These are phyloP conservation scores for Cantharis flavilabris DNA, from an alignment of 2,888 invertebrate species.

Conservation along the genomic window DNA sequence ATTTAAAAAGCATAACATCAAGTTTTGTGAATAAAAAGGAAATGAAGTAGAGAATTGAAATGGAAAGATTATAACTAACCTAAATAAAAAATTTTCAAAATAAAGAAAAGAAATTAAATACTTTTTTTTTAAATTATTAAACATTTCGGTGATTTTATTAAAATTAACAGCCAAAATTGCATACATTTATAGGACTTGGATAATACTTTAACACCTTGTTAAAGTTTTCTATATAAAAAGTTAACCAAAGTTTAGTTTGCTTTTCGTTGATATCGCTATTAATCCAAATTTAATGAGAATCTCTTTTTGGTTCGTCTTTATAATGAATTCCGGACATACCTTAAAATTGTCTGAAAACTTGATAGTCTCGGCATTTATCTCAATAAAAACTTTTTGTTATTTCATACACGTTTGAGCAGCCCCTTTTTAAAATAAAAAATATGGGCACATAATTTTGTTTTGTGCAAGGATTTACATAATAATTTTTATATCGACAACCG, in stretches of 20 bases:
- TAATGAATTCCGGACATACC: conserved; percentile 18
- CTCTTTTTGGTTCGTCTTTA: conserved; percentile 18
- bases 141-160: no score
- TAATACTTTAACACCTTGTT: neutral
- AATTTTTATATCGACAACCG: neutral
- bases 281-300: conserved; percentile 8
- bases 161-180: neutral
- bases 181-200: neutral
- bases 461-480: neutral
- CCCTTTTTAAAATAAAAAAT: conserved; percentile 13
- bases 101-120: no score
- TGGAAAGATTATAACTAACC: no score
- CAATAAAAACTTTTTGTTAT: conserved; percentile 35
- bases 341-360: conserved; percentile 32
- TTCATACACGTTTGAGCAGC: conserved; percentile 34
- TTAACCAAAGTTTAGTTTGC: neutral
- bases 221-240: neutral
- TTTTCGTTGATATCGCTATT: neutral
- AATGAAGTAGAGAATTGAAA: no score
- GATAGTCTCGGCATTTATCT: conserved; percentile 38
- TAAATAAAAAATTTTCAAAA: no score
- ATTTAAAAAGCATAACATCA: no score
- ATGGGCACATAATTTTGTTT: neutral
- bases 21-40: no score
- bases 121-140: no score